Percentiles rank a stretch among this genome's conserved stretches.
Evolutionary conservation across 2,797 vertebrate genomes (phyloP).

Genomic region (Oophaga sylvatica): DNA sequence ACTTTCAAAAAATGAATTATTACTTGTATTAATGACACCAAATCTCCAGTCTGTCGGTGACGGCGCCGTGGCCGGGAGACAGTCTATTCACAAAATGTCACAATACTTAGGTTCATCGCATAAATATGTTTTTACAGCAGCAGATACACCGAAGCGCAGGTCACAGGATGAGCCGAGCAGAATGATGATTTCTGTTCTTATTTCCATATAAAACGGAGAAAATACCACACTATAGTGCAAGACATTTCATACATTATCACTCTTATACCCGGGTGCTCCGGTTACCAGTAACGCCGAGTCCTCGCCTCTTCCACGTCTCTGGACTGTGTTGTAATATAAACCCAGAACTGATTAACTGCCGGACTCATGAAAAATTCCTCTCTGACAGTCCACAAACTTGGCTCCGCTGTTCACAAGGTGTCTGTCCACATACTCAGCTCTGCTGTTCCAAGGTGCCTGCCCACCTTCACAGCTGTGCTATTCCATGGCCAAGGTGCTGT

Average conservation of each 20-base stretch:
- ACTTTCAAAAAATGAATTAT: slow-evolving; percentile 30
- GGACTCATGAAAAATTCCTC: too few species aligned
- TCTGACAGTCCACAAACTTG: too few species aligned
- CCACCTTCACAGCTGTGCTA: too few species aligned
- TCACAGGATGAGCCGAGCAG: neutral
- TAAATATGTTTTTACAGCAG: slow-evolving; percentile 25
- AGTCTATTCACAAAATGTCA: slow-evolving; percentile 28
- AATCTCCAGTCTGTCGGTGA: neutral
- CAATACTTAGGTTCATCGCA: slow-evolving; percentile 29
- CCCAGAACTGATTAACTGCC: too few species aligned
- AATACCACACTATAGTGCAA: neutral
- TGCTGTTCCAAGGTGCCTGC: too few species aligned
- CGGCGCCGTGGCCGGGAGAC: neutral
- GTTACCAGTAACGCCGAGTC: neutral
- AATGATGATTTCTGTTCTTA: neutral
- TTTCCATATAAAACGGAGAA: neutral
- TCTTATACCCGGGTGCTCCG: neutral
- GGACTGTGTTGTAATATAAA: too few species aligned
- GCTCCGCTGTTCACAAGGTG: too few species aligned
- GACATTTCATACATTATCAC: neutral
- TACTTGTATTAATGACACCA: slow-evolving; percentile 22
- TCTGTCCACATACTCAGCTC: too few species aligned
- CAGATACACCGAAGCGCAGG: neutral
- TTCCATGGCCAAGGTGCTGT: too few species aligned
- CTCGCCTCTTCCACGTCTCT: too few species aligned